Conservation (phyloP, 2,797 vertebrate genomes). For the Danio choprae region DNA sequence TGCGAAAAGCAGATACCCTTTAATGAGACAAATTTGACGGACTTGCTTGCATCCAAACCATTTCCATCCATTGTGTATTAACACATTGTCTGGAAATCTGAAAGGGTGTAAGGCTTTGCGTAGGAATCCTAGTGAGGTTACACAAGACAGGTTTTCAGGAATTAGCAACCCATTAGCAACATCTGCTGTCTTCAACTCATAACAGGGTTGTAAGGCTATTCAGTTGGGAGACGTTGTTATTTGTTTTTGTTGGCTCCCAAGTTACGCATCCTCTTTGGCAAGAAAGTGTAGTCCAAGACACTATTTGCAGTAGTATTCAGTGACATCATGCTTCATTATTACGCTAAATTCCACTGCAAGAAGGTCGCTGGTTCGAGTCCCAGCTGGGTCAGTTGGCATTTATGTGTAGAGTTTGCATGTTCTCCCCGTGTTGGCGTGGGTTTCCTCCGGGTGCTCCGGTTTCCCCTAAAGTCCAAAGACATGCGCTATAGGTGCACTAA, state of each 20-base stretch:
- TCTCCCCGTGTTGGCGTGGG: no score
- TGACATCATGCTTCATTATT: not conserved
- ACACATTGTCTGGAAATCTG: conserved; percentile 1
- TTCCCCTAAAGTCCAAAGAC: no score
- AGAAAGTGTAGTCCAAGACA: not conserved
- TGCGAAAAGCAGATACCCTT: conserved; percentile 32
- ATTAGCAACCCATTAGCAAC: not conserved
- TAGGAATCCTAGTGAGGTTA: not conserved
- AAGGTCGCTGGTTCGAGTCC: no score
- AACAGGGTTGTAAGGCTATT: not conserved
- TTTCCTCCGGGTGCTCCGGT: no score
- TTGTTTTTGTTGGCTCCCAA: conserved; percentile 1
- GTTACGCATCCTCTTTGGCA: conserved; percentile 21
- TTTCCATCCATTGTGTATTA: conserved; percentile 50
- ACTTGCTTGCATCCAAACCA: not conserved
- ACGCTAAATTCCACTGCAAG: no score
- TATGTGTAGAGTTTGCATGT: no score
- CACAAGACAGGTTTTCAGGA: not conserved
- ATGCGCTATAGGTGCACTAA: no score
- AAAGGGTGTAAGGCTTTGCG: not conserved
- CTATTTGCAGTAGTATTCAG: not conserved
- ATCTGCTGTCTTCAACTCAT: conserved; percentile 1
- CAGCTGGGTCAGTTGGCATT: no score
- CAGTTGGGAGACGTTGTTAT: not conserved
- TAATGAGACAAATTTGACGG: conserved; percentile 10